Conservation (phyloP, 2,797 vertebrate species). For the Falco concolor region DNA sequence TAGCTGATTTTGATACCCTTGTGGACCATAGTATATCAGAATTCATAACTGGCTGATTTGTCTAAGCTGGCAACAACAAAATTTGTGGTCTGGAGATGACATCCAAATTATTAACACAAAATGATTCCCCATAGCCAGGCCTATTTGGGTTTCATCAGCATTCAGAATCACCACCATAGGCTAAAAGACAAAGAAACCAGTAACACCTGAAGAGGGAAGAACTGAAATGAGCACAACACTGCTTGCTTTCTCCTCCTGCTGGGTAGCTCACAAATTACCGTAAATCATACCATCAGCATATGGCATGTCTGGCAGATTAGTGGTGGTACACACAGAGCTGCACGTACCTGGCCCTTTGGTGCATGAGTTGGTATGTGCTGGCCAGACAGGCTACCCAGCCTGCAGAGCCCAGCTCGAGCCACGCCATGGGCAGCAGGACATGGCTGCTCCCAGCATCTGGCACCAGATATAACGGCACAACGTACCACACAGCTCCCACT, state of each 20-base stretch:
- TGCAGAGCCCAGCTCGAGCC: background rate
- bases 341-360: background rate
- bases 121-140: background rate
- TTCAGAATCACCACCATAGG: background rate
- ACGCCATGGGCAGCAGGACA: background rate
- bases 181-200: slow-evolving; percentile 55
- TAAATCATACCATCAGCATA: background rate
- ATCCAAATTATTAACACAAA: slow-evolving; percentile 16
- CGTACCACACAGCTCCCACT: background rate
- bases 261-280: slow-evolving; percentile 5
- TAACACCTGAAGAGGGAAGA: slow-evolving; percentile 32
- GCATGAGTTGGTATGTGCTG: slow-evolving; percentile 30
- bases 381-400: background rate
- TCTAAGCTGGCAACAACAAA: background rate
- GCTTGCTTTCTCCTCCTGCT: slow-evolving; percentile 15
- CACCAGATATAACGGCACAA: background rate
- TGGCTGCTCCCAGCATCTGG: background rate
- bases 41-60: background rate
- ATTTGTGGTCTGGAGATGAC: background rate
- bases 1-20: background rate
- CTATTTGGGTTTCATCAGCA: slow-evolving; percentile 17
- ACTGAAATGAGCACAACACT: background rate
- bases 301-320: slow-evolving; percentile 4
- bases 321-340: background rate
- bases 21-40: background rate